Conservation (phyloP, 2,797 vertebrate species). For the Poecilia gillii region DNA sequence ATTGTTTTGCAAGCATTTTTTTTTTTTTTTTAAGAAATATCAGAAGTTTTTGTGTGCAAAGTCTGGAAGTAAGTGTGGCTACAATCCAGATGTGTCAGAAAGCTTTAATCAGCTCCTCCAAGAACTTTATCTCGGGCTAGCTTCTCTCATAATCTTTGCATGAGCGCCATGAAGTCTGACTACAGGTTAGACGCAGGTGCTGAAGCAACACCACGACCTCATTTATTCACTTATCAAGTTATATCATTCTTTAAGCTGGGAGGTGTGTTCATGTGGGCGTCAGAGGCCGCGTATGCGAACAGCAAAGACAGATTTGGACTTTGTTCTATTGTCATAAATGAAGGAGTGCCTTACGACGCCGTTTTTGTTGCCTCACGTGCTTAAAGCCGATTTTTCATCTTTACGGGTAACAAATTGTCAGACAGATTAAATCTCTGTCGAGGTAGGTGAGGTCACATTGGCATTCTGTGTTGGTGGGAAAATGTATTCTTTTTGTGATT, state of each 20-base stretch:
- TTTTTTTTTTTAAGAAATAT: background rate
- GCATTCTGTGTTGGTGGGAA: slow-evolving; percentile 5
- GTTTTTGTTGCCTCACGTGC: slow-evolving; percentile 82
- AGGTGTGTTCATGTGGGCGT: slow-evolving; percentile 17
- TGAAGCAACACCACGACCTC: slow-evolving; percentile 18
- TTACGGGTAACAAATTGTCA: slow-evolving; percentile 13
- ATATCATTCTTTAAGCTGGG: slow-evolving; percentile 47
- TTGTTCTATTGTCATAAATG: slow-evolving; percentile 86
- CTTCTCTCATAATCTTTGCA: slow-evolving; percentile 3
- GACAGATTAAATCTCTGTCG: background rate
- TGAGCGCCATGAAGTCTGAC: slow-evolving; percentile 10
- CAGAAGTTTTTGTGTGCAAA: background rate
- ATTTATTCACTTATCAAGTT: slow-evolving; percentile 43
- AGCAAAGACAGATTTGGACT: slow-evolving; percentile 65
- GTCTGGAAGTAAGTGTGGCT: slow-evolving; percentile 2
- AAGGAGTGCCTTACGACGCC: slow-evolving; percentile 82
- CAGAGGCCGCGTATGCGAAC: slow-evolving; percentile 18
- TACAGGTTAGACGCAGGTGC: background rate
- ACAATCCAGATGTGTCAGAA: background rate
- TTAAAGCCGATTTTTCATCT: slow-evolving; percentile 33
- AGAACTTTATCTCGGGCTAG: slow-evolving; percentile 6
- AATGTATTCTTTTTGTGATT: background rate
- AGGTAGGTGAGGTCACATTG: slow-evolving; percentile 1
- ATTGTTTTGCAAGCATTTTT: slow-evolving; percentile 5
- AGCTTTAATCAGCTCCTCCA: slow-evolving; percentile 4